Percentiles rank a stretch among this genome's conserved stretches.
phyloP scores from a whole-genome alignment of 2,888 invertebrate species.

The Petrolisthes cinctipes region DNA sequence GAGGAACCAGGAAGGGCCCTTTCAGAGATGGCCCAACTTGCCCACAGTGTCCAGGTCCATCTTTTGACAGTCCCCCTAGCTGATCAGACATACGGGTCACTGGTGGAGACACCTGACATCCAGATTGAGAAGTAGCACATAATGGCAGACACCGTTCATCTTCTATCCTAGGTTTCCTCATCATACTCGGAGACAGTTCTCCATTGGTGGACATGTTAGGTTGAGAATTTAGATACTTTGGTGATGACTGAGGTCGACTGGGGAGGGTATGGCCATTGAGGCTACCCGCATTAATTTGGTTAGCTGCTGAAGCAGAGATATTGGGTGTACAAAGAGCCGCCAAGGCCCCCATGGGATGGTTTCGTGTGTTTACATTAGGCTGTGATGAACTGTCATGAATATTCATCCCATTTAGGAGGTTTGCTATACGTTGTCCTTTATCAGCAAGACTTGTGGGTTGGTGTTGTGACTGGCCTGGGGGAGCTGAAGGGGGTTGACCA shows the following conservation, averaged over 20 bases:
- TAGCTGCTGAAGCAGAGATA: conserved; percentile 45
- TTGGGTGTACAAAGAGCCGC: conserved; percentile 52
- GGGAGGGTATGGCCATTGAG: conserved; percentile 50
- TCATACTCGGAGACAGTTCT: conserved; percentile 48
- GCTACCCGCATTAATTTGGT: conserved; percentile 38
- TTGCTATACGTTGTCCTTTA: conserved; percentile 53
- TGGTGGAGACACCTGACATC: conserved; percentile 86
- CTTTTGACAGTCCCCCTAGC: conserved; percentile 94
- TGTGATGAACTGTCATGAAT: conserved; percentile 47
- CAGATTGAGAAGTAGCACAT: conserved; percentile 71
- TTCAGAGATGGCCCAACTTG: conserved; percentile 52
- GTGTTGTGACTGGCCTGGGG: conserved; percentile 45
- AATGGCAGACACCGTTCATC: conserved; percentile 42
- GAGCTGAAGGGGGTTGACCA: conserved; percentile 48
- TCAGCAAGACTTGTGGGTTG: conserved; percentile 47
- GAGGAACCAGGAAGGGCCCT: conserved; percentile 52
- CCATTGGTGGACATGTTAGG: conserved; percentile 42
- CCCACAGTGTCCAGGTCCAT: conserved; percentile 73
- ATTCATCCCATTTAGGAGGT: conserved; percentile 49
- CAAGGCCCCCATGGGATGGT: conserved; percentile 42
- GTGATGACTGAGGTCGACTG: conserved; percentile 55
- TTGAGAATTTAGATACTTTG: conserved; percentile 58
- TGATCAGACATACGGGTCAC: conserved; percentile 88
- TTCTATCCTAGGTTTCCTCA: conserved; percentile 48
- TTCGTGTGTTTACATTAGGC: conserved; percentile 28